Evolutionary conservation across 2,113 vertebrate species (phyloP).

Genomic region (Tringa solitaria): DNA sequence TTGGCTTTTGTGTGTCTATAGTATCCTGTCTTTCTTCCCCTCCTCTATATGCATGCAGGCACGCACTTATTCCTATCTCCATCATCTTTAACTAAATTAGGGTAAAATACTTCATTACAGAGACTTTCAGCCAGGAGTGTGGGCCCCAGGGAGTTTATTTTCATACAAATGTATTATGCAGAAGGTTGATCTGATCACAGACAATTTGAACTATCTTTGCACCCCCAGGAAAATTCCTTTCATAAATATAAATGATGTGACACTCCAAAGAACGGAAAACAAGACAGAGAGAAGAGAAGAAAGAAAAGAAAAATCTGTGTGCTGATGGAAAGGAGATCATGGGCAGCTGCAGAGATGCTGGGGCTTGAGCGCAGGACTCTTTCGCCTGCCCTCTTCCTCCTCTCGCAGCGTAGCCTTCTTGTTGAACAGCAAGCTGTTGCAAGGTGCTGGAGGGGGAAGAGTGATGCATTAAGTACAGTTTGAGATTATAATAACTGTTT

Average conservation of each 20-base stretch:
- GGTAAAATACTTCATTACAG: slow-evolving; percentile 76
- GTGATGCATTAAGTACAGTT: slow-evolving; percentile 71
- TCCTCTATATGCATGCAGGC: slow-evolving; percentile 7
- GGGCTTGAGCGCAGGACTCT: background rate
- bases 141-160: slow-evolving; percentile 72
- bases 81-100: slow-evolving; percentile 75
- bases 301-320: background rate
- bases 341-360: background rate
- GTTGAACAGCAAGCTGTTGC: slow-evolving; percentile 12
- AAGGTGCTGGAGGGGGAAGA: slow-evolving; percentile 39
- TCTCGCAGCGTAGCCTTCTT: background rate
- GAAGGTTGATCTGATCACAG: slow-evolving; percentile 79
- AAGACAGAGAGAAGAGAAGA: background rate
- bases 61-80: slow-evolving; percentile 62
- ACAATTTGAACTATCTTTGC: slow-evolving; percentile 72
- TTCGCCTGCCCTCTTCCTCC: background rate
- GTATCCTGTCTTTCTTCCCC: background rate
- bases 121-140: slow-evolving; percentile 66
- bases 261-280: slow-evolving; percentile 64
- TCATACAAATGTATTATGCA: slow-evolving; percentile 79
- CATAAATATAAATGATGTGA: slow-evolving; percentile 72
- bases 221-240: slow-evolving; percentile 75
- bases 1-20: background rate
- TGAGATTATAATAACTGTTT: slow-evolving; percentile 74
- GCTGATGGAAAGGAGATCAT: background rate